Evolutionary conservation across 2,797 vertebrate genomes (phyloP).

Genomic region (Xyrichtys novacula): DNA sequence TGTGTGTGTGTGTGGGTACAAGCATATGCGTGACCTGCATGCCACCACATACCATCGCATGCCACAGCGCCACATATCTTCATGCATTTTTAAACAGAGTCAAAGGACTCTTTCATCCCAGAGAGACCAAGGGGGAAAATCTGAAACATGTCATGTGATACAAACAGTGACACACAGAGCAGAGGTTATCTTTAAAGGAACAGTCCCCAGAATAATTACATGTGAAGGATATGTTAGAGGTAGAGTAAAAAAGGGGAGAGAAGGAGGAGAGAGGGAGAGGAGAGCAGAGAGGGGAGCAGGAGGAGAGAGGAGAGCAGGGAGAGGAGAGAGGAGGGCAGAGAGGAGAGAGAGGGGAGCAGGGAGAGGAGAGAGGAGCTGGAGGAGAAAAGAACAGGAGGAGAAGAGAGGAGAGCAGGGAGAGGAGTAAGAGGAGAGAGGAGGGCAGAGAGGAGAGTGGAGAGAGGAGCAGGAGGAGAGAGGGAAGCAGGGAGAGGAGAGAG

Average conservation of each 20-base stretch:
- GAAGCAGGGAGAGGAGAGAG: too few species aligned
- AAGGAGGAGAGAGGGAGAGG: too few species aligned
- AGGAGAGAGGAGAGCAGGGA: too few species aligned
- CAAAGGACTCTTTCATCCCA: conserved; percentile 3
- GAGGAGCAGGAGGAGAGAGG: too few species aligned
- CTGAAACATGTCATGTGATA: not conserved
- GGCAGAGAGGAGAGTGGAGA: too few species aligned
- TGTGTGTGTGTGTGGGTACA: not conserved
- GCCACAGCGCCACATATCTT: conserved; percentile 3
- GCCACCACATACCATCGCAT: not conserved
- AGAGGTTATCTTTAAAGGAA: not conserved
- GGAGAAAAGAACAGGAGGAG: too few species aligned
- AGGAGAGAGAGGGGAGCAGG: too few species aligned
- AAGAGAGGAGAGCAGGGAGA: too few species aligned
- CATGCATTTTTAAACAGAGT: conserved; percentile 19
- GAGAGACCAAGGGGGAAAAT: not conserved
- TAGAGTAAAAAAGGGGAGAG: not conserved
- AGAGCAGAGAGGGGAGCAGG: too few species aligned
- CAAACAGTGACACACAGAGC: not conserved
- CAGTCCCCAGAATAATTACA: not conserved
- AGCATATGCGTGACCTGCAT: conserved; percentile 7
- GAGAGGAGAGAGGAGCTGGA: too few species aligned
- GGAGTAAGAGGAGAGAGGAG: too few species aligned
- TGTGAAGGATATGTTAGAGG: not conserved
- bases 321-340: too few species aligned